A percentile compares a stretch with the other conserved stretches of the same genome.
These are phyloP conservation scores for Plestiodon gilberti DNA, from an alignment of 2,113 vertebrate genomes.

Conservation along the genomic window DNA sequence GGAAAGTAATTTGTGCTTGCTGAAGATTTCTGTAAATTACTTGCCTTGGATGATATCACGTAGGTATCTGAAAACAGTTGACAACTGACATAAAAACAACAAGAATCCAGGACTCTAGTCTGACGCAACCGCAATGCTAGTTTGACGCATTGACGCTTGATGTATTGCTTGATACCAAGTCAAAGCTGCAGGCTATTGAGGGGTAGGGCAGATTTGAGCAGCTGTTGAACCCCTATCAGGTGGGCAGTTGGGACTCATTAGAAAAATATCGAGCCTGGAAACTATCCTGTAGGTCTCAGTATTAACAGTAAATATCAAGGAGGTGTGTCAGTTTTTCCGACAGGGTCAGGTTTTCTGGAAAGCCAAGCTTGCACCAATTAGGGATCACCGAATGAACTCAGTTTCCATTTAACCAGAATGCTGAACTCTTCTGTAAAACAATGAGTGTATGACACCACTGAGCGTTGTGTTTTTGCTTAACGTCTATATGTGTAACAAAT, in stretches of 20 bases:
- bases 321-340: not conserved
- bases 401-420: not conserved
- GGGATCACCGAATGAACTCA: not conserved
- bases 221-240: no score
- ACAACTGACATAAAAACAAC: not conserved
- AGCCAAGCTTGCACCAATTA: not conserved
- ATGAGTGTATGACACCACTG: not conserved
- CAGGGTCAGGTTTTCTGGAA: not conserved
- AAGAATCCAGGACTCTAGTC: not conserved
- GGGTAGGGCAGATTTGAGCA: no score
- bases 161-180: not conserved
- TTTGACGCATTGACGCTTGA: not conserved
- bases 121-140: not conserved
- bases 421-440: not conserved
- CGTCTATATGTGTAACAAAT: not conserved
- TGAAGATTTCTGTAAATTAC: not conserved
- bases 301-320: not conserved
- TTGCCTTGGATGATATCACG: not conserved
- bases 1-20: not conserved
- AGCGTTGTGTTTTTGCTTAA: not conserved
- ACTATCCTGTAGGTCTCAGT: constrained; percentile 2
- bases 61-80: not conserved
- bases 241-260: not conserved
- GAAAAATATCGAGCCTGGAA: not conserved
- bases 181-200: no score